phyloP scores from a whole-genome alignment of 2,888 invertebrate species.

The Rapana venosa region DNA sequence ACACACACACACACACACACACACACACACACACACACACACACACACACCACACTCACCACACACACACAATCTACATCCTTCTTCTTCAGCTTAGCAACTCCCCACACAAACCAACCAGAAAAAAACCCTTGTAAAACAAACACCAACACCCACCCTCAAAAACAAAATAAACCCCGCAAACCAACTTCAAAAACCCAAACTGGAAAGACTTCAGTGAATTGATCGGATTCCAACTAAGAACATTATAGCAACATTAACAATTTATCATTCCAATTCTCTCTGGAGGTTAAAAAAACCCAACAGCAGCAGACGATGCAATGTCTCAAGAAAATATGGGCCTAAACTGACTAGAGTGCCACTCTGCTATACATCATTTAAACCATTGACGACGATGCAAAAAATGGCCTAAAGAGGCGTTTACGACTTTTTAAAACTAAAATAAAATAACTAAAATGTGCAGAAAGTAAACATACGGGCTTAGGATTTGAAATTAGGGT shows the following conservation, averaged over 20 bases:
- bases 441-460: background rate
- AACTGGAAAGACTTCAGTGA: background rate
- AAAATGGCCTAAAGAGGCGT: background rate
- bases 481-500: background rate
- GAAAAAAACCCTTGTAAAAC: background rate
- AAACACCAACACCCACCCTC: background rate
- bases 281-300: background rate
- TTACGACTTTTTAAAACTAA: background rate
- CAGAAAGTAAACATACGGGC: background rate
- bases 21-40: background rate
- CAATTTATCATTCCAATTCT: slow-evolving; percentile 32
- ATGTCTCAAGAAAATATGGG: background rate
- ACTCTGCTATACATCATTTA: background rate
- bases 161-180: too few species aligned
- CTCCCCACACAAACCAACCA: background rate
- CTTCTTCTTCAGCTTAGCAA: too few species aligned
- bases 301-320: background rate
- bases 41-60: background rate
- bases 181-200: background rate
- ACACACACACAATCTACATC: background rate
- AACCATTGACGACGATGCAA: background rate
- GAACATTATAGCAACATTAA: slow-evolving; percentile 31
- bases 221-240: slow-evolving; percentile 30
- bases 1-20: background rate
- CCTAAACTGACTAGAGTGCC: background rate